phyloP scores from a whole-genome alignment of 2,797 vertebrate species.

The Morus bassanus region DNA sequence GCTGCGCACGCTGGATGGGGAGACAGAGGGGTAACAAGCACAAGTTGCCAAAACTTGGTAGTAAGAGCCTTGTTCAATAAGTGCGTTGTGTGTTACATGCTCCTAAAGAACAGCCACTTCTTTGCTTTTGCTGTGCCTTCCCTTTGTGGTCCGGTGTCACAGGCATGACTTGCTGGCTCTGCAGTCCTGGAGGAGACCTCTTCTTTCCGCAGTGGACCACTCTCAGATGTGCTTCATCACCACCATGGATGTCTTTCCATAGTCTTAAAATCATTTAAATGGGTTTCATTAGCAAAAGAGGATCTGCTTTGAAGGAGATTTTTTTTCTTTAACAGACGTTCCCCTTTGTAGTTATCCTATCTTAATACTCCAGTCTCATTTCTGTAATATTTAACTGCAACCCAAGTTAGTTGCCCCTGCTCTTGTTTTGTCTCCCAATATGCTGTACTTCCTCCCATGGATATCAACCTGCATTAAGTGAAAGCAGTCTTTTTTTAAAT shows the following conservation, averaged over 20 bases:
- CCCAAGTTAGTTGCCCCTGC: not conserved
- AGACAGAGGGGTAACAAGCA: not conserved
- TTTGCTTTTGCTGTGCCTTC: not conserved
- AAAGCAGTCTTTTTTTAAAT: not conserved
- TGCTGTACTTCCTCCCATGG: not conserved
- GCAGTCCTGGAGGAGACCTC: not conserved
- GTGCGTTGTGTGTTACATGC: not conserved
- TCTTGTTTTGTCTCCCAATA: not conserved
- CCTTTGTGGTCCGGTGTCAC: not conserved
- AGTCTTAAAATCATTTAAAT: not conserved
- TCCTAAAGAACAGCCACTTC: not conserved
- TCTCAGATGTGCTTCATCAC: not conserved
- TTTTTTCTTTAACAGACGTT: not conserved
- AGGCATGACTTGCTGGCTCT: not conserved
- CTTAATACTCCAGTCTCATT: not conserved
- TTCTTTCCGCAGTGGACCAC: not conserved
- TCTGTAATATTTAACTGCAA: not conserved
- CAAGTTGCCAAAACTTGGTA: not conserved
- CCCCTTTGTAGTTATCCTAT: not conserved
- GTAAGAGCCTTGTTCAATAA: not conserved
- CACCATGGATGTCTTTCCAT: not conserved
- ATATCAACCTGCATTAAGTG: not conserved
- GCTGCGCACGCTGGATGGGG: rapidly evolving
- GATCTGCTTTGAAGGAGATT: not conserved
- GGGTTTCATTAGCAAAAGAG: not conserved